Base-by-base conservation (phyloP, 2,888 invertebrate genomes). In the Drosophila borborema region DNA sequence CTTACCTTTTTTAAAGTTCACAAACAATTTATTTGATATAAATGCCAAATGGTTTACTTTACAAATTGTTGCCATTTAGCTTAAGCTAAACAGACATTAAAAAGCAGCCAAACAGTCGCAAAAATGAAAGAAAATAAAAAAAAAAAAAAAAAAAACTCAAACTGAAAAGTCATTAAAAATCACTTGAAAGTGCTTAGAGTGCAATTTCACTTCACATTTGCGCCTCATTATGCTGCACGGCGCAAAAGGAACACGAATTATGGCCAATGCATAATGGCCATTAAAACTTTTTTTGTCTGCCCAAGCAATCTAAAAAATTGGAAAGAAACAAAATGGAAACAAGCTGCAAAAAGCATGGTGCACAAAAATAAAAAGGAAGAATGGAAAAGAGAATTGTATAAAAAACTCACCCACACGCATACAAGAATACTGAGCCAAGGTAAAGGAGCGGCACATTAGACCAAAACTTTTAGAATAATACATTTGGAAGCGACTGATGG, bases 241-340 rank as follows among this genome's bases (percentile, higher is more conserved):
- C 40, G 45, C 20, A 45, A 66, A 68, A 66, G 75, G 67, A 65
- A 73, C 72, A 76, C 88, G 72, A 88, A 86, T 88, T 88, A 85
- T 85, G 86, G 76, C 86, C 89, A 86, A 85, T 83, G 86, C 74
- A 86, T 86, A 86, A 81, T 86, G 74, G 84, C 87, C 85, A 89
- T 86, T 89, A 89, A 86, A 82, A 85, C 38, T 59, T 60, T 69
- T 68, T 69, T 70, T 74, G 58, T 78, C 68, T 74, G 66, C 46
- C 55, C 67, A 46, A 59, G 62, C 64, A 64, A 69, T 79, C 72
- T 71, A 61, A 55, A 70, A 66, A 77, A 58, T 58, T 74, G 83
- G 72, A 53, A 71, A 73, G 54, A 59, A 46, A 55, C 31, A 59
- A 46, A 59, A 59, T 38, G 46, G 63, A 63, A 64, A 55, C 64